Evolutionary conservation across 2,888 invertebrate species (phyloP), one percentile per base, ranked within the genome.

Genomic region (Hydriomena furcata): DNA sequence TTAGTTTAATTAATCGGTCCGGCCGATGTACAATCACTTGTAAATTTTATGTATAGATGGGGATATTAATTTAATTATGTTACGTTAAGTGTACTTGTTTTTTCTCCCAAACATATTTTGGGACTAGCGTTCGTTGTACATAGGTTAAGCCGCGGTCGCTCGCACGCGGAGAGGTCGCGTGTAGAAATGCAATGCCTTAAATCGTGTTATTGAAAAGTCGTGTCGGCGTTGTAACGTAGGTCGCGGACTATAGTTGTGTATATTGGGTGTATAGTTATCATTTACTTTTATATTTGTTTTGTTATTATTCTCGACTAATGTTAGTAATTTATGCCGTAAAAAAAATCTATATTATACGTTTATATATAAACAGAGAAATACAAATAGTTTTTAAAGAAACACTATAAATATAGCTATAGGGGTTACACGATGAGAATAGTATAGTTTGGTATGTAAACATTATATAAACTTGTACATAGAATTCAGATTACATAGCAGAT

Each of bases 231-330:
- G 87, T 88, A 86, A 64, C 71, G 85, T 87, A 87, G 79, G 47
- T 84, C 82, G 81, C 78, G 71, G 42, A 75, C 64, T 84, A n/a
- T n/a, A 84, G 82, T 68, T 85, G 78, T 90, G 89, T 88, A 90
- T 84, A 89, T 87, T 87, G 85, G 87, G 88, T 89, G 89, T 89
- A 89, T 82, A 89, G 88, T 82, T 85, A 84, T 85, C 75, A 66
- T 75, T 82, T 80, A 80, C 74, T 75, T 78, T 74, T 73, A 76
- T 76, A 68, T 48, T 63, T 60, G 63, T 61, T 68, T 86, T 82
- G 73, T 77, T 84, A 77, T 76, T 85, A 80, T 79, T 78, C 75
- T 76, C 79, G 73, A 79, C 83, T 77, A 88, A 82, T 85, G 76
- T 85, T 89, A 89, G 85, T 90, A 87, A 90, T 90, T 90, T 90